These are phyloP conservation scores for Brachionus manjavacas DNA, from an alignment of 1,140 invertebrate species.

Conservation along the genomic window DNA sequence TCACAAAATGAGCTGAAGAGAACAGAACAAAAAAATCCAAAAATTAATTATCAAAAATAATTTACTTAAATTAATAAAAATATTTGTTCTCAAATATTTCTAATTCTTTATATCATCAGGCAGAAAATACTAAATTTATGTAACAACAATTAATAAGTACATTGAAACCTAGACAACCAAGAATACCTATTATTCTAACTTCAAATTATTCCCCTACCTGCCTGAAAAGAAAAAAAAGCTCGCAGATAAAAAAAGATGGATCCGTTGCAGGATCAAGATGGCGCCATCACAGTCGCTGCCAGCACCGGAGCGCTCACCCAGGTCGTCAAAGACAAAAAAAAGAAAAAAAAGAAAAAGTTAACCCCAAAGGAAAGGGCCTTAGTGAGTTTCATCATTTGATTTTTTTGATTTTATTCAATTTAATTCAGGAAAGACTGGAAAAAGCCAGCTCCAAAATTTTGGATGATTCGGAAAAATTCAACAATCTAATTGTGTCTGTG, in stretches of 20 bases:
- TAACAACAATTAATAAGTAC: neutral
- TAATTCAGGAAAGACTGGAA: constrained; percentile 5
- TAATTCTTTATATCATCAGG: neutral
- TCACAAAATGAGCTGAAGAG: too few species aligned
- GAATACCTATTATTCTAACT: neutral
- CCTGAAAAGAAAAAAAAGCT: neutral
- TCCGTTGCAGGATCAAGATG: neutral
- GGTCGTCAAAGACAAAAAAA: constrained; percentile 40
- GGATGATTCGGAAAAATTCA: neutral
- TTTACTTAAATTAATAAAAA: neutral
- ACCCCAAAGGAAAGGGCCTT: constrained; percentile 28
- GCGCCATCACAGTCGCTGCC: neutral
- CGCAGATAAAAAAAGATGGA: neutral
- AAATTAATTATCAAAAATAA: neutral
- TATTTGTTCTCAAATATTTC: neutral
- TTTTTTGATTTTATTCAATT: neutral
- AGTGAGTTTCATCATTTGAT: neutral
- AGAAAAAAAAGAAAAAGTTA: constrained; percentile 37
- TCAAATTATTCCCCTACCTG: neutral
- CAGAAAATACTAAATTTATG: neutral
- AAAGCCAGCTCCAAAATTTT: neutral
- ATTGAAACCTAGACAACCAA: neutral
- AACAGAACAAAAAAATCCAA: too few species aligned
- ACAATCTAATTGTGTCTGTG: neutral
- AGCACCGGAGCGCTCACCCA: constrained; percentile 5